Percentiles rank a stretch among this genome's conserved stretches.
These are phyloP conservation scores for Balaenoptera acutorostrata DNA, from an alignment of 2,113 vertebrate genomes.

Conservation along the genomic window DNA sequence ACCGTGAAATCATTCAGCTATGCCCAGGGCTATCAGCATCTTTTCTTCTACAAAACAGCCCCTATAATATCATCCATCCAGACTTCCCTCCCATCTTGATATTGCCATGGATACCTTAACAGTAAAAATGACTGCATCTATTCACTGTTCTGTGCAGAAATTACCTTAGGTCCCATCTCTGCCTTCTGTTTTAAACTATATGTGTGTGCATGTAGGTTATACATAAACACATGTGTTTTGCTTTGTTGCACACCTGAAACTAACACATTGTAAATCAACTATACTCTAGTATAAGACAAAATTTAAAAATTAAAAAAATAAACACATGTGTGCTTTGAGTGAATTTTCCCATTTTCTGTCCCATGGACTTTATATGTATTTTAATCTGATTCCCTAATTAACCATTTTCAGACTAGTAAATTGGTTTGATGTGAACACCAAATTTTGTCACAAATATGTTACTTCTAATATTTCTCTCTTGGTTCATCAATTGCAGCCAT, in stretches of 20 bases:
- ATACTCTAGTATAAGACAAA: too few species aligned
- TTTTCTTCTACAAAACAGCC: not conserved
- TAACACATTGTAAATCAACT: too few species aligned
- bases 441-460: not conserved
- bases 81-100: not conserved
- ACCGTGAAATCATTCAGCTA: not conserved
- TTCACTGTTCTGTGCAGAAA: not conserved
- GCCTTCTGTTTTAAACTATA: not conserved
- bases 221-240: not conserved
- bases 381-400: not conserved
- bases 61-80: not conserved
- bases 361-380: not conserved
- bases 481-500: not conserved
- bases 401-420: not conserved
- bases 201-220: not conserved
- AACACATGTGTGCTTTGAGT: not conserved
- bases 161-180: not conserved
- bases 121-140: not conserved
- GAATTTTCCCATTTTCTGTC: not conserved
- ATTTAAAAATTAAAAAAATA: too few species aligned
- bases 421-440: not conserved
- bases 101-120: not conserved
- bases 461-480: not conserved
- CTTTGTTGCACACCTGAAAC: too few species aligned
- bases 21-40: not conserved